Evolutionary conservation across 2,797 vertebrate species (phyloP), one percentile per base, ranked within the genome.

Genomic region (Thamnophis elegans): DNA sequence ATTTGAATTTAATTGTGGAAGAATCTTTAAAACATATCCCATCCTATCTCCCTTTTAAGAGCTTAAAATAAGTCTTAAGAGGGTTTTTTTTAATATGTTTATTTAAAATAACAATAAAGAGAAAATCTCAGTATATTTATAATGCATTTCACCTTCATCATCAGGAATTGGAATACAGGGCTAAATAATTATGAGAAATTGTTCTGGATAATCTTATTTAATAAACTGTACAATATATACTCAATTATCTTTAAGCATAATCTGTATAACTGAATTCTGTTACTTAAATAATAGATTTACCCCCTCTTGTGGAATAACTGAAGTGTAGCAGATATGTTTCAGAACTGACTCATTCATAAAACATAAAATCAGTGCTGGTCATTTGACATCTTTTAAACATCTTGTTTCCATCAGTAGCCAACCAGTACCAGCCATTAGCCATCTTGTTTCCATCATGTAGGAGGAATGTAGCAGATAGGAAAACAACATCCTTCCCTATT

Each of bases 271-370:
- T 59, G 32, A 59, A 26, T 59, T 42, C 11, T 16, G 58, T 89
- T 36, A 36, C n/a, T 87, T 78, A 54, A 60, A 86, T n/a, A 54
- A 14, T 18, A 54, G 65, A 12, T 55, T 56, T 55, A 51, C 91
- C 87, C 91, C 91, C 93, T 92, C 93, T 92, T 78, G 88, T 90
- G 91, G 93, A 78, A 54, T 28, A 8, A 12, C 0, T 87, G 82
- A 32, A 20, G 18, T 36, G 62, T 16, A 60, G 62, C 55, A 54
- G n/a, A 32, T 16, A 58, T 88, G 4, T 56, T 68, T 58, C 58
- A 85, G 25, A 62, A 51, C 20, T 54, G 85, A 55, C 8, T 90
- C 20, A 22, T 73, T 90, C 12, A 32, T 73, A 58, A 88, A 73
- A 73, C 5, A 3, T 56, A 26, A 22, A n/a, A 60, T 59, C 68